Evolutionary conservation across 2,113 vertebrate genomes (phyloP).

Genomic region (Ophiodon elongatus): DNA sequence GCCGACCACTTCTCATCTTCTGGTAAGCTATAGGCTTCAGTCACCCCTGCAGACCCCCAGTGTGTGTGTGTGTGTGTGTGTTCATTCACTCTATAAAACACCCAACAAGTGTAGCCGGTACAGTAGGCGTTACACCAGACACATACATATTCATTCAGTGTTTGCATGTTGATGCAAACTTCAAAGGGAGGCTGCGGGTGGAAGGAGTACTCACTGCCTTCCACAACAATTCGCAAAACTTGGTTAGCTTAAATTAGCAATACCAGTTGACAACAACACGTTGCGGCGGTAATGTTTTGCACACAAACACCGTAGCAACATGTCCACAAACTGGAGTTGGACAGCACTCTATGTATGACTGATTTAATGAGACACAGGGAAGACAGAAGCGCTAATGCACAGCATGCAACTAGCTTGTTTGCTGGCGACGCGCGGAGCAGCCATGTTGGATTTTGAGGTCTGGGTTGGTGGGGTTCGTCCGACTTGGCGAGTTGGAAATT

Average conservation of each 20-base stretch:
- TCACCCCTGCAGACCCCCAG: slow-evolving; percentile 58
- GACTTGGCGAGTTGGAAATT: background rate
- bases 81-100: slow-evolving; percentile 23
- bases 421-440: too few relatives aligned
- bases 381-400: too few relatives aligned
- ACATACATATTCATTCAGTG: background rate
- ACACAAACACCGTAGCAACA: too few relatives aligned
- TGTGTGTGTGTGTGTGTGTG: slow-evolving; percentile 23
- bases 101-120: background rate
- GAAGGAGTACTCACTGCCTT: background rate
- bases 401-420: too few relatives aligned
- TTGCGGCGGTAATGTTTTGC: too few relatives aligned
- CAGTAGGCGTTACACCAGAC: background rate
- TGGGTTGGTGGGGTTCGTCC: background rate
- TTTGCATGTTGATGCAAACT: background rate
- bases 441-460: background rate
- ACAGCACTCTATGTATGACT: too few relatives aligned
- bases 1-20: slow-evolving; percentile 64
- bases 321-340: too few relatives aligned
- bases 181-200: background rate
- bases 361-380: too few relatives aligned
- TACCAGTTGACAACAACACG: background rate
- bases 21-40: slow-evolving; percentile 67
- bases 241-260: background rate
- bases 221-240: too few relatives aligned